Evolutionary conservation across 2,797 vertebrate genomes (phyloP), one percentile per base, ranked within the genome.

Genomic region (Tachyglossus aculeatus): DNA sequence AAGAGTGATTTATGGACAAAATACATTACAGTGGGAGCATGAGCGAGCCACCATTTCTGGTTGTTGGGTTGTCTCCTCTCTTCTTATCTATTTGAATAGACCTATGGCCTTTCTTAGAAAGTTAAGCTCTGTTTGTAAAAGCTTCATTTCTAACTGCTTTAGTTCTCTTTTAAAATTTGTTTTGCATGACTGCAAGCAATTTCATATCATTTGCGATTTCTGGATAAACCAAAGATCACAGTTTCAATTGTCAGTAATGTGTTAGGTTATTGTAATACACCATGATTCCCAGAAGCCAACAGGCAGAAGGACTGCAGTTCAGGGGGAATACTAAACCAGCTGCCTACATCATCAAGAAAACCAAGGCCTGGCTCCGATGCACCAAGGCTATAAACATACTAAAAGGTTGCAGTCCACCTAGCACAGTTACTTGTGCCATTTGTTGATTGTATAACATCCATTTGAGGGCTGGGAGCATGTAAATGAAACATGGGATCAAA

Each of bases 391-490:
- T 32, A 61, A 52, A 57, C 41, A 43, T 24, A 48, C 4, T 0
- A 1, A 56, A 52, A 61, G 67, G 48, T 66, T 53, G 13, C 1
- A 2, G 9, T 18, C 16, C 14, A 70, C 55, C 36, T 21, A 0
- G 51, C 1, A 19, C 3, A 31, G 86, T 31, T 2, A 21, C 72
- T 27, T 27, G 18, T 5, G 37, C 54, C 1, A 67, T 61, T 60
- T 80, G 74, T 62, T 74, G 78, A 57, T 57, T 81, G 58, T 62
- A 27, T 7, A 54, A 77, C 66, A 76, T 64, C 81, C 48, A 11
- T 44, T 45, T 32, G 51, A 73, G 76, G 74, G 69, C 78, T 34
- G 58, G 72, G 31, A 61, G 67, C 54, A 34, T 56, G 59, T 43
- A 43, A 83, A 74, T 8, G 52, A 65, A 62, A 50, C 5, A 45